These are phyloP conservation scores for Limnephilus rhombicus DNA, from an alignment of 2,888 invertebrate genomes.

Conservation along the genomic window DNA sequence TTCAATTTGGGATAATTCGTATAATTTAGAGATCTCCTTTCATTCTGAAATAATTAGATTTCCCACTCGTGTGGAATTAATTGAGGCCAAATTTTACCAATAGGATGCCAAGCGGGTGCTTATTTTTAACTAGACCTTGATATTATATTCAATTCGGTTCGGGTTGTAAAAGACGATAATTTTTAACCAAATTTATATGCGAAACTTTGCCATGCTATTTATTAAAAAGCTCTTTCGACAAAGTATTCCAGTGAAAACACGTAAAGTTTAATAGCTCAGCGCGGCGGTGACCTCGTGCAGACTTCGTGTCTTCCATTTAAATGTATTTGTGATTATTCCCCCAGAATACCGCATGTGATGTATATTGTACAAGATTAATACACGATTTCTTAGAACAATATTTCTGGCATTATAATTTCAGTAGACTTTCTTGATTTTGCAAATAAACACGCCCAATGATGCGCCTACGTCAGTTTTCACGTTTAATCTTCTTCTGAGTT, in stretches of 20 bases:
- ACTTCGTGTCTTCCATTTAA: not conserved
- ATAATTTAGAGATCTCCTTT: slow-evolving; percentile 4
- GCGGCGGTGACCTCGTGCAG: not conserved
- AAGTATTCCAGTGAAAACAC: not conserved
- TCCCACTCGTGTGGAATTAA: not conserved
- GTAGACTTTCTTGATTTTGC: not conserved
- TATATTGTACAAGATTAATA: not conserved
- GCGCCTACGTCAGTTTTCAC: not conserved
- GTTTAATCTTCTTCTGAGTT: not conserved
- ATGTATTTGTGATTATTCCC: not conserved
- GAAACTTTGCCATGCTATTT: not conserved
- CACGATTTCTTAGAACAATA: not conserved
- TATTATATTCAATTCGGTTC: not conserved
- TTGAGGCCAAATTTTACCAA: slow-evolving; percentile 24
- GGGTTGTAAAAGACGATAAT: not conserved
- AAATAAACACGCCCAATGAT: not conserved
- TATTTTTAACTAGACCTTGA: slow-evolving; percentile 28
- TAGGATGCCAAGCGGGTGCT: slow-evolving; percentile 7
- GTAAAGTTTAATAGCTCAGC: not conserved
- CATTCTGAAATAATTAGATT: not conserved
- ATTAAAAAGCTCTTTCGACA: not conserved
- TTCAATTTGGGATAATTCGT: not conserved
- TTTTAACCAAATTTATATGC: not conserved
- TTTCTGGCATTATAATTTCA: not conserved
- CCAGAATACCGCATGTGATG: not conserved